phyloP scores from a whole-genome alignment of 2,888 invertebrate species.

The Synergus itoensis region DNA sequence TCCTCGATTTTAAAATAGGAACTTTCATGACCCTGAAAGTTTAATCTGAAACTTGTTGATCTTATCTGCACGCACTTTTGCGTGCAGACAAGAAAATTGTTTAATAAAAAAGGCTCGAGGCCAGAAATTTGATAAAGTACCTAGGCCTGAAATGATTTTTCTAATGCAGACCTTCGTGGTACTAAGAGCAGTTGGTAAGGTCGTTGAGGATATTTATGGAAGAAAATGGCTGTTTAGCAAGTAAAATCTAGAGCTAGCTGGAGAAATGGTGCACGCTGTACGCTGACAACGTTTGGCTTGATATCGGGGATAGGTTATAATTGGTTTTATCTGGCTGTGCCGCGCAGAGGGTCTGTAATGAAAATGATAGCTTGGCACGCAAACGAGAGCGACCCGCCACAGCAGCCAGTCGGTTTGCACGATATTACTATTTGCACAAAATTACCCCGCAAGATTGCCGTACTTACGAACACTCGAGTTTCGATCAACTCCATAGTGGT shows the following conservation, averaged over 20 bases:
- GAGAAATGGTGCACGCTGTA: constrained; percentile 31
- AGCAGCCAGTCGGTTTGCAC: constrained; percentile 65
- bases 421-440: constrained; percentile 76
- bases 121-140: not conserved
- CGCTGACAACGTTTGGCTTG: constrained; percentile 46
- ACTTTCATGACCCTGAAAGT: too few species aligned
- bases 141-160: constrained; percentile 6
- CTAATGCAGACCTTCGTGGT: not conserved
- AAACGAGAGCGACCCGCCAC: constrained; percentile 62
- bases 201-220: constrained; percentile 57
- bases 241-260: constrained; percentile 57
- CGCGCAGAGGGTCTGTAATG: constrained; percentile 65
- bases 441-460: constrained; percentile 72
- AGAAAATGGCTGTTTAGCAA: constrained; percentile 64
- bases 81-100: too few species aligned
- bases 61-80: not conserved
- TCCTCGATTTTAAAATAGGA: too few species aligned
- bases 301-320: constrained; percentile 72
- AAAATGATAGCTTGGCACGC: constrained; percentile 72
- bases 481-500: constrained; percentile 60
- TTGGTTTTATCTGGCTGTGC: constrained; percentile 72
- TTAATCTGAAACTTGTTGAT: too few species aligned
- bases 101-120: not conserved
- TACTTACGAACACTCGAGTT: constrained; percentile 68
- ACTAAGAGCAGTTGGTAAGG: constrained; percentile 12